phyloP scores from a whole-genome alignment of 2,797 vertebrate species.

The Enoplosus armatus region DNA sequence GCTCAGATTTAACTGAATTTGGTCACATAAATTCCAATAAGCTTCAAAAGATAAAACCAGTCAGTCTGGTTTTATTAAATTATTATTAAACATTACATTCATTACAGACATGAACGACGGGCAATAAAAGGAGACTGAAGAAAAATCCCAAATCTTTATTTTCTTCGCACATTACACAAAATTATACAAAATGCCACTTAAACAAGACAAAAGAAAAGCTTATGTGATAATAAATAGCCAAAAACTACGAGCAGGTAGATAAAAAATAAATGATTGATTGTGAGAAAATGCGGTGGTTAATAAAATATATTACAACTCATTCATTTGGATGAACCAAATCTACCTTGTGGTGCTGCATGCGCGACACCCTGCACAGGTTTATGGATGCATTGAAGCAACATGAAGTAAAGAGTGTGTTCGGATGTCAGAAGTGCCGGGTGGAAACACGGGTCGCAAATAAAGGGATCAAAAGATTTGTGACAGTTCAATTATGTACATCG shows the following conservation, averaged over 20 bases:
- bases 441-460: slow-evolving; percentile 3
- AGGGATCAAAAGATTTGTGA: neutral
- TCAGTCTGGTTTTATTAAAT: neutral
- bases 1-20: neutral
- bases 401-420: slow-evolving; percentile 19
- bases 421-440: slow-evolving; percentile 5
- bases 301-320: slow-evolving; percentile 83
- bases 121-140: slow-evolving; percentile 1
- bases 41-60: neutral
- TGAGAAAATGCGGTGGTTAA: slow-evolving; percentile 51
- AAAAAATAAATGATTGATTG: slow-evolving; percentile 51
- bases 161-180: slow-evolving; percentile 56
- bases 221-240: slow-evolving; percentile 81
- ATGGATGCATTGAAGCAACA: slow-evolving; percentile 7
- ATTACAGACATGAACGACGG: neutral
- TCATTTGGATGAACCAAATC: slow-evolving; percentile 56
- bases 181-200: slow-evolving; percentile 53
- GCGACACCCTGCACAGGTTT: slow-evolving; percentile 4
- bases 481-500: slow-evolving; percentile 37
- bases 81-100: neutral
- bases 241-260: slow-evolving; percentile 54
- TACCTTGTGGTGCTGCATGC: slow-evolving; percentile 11
- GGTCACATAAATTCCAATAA: neutral
- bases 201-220: slow-evolving; percentile 39
- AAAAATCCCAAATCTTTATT: slow-evolving; percentile 73